Evolutionary conservation across 2,888 invertebrate genomes (phyloP).

Genomic region (Gortyna flavago): DNA sequence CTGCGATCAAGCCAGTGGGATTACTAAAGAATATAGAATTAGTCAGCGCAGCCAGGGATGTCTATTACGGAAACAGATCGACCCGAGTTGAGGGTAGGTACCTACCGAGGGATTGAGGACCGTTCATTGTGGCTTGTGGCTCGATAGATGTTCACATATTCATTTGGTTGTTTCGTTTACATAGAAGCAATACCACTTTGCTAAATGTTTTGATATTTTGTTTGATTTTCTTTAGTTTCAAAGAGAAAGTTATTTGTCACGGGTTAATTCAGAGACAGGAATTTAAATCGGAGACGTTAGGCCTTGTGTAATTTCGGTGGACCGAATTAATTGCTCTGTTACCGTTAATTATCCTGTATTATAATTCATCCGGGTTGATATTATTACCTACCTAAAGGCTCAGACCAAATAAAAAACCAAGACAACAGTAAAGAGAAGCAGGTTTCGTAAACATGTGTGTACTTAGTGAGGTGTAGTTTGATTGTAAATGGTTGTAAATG

Average conservation of each 20-base stretch:
- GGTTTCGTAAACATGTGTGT: no score
- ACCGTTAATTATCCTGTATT: no score
- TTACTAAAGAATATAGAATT: slow-evolving; percentile 40
- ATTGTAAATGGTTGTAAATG: no score
- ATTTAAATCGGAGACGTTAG: not conserved
- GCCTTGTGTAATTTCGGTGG: no score
- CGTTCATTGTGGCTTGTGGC: slow-evolving; percentile 27
- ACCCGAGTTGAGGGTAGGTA: not conserved
- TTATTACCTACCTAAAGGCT: no score
- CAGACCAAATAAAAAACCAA: no score
- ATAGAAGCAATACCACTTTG: no score
- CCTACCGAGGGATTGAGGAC: slow-evolving; percentile 11
- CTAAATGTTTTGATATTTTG: no score
- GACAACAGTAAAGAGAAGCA: no score
- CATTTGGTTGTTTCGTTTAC: not conserved
- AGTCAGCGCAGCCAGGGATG: slow-evolving; percentile 5
- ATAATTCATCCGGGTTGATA: no score
- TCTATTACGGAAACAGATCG: slow-evolving; percentile 18
- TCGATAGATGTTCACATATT: slow-evolving; percentile 33
- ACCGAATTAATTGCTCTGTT: no score
- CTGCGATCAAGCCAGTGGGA: not conserved
- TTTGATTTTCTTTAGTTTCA: not conserved
- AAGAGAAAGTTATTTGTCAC: not conserved
- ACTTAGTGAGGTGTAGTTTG: no score
- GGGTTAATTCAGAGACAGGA: not conserved